Evolutionary conservation across 2,797 vertebrate genomes (phyloP), one percentile per base, ranked within the genome.

Genomic region (Sebastes baramenuke): DNA sequence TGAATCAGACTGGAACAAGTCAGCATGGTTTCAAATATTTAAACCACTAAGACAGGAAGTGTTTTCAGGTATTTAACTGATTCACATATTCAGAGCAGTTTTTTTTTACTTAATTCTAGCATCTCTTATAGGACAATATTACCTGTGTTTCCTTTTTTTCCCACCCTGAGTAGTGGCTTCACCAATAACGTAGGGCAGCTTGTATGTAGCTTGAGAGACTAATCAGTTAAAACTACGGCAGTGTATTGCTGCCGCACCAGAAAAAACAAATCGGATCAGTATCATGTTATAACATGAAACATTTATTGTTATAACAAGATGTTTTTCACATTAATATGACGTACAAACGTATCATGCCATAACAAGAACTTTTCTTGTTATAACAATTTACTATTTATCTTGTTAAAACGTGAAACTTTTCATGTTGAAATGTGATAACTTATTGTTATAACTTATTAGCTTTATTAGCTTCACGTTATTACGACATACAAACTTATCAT

Each of bases 1-100:
- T 49, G 14, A 74, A 75, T 66, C 67, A 38, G 54, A 79, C 80
- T 54, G 69, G 55, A 80, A 60, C 67, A 16, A 72, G 58, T 61
- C 38, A 25, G 29, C n/a, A 6, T 30, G 20, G 61, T n/a, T 27
- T 60, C 6, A 72, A 3, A 56, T 70, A 34, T 74, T 66, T 20
- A 81, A 52, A 75, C 62, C 38, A 66, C 24, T 1, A 8, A 67
- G 4, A 42, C 14, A 30, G 32, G n/a, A 76, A 56, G n/a, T 24
- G 24, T 29, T 71, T 59, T 36, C 6, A 20, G 16, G 18, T 12
- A 29, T 38, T 71, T 32, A 32, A 38, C 8, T 3, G 2, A 18
- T 52, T 0, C 11, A 72, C 10, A 62, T n/a, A 36, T 25, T 62
- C 29, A 29, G 8, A 29, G 13, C 18, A 14, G 3, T 12, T 46